Evolutionary conservation across 2,797 vertebrate genomes (phyloP).

Genomic region (Pygocentrus nattereri): DNA sequence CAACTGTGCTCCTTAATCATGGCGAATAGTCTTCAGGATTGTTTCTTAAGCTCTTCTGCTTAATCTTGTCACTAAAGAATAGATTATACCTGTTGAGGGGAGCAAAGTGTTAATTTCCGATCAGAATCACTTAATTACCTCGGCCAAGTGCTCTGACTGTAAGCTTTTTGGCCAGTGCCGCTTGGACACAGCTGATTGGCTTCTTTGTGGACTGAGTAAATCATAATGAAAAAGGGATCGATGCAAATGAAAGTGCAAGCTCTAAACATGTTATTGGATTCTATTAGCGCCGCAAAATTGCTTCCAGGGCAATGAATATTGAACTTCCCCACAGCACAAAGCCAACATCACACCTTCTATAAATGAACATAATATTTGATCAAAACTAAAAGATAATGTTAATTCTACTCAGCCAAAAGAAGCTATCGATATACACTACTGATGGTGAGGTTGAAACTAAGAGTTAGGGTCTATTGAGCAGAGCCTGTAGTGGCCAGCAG

Average conservation of each 20-base stretch:
- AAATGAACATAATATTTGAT: constrained; percentile 34
- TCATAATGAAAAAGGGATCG: constrained; percentile 59
- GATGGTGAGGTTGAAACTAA: constrained; percentile 1
- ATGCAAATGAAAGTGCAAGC: constrained; percentile 63
- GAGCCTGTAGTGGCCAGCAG: neutral
- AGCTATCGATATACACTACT: neutral
- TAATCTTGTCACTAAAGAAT: constrained; percentile 56
- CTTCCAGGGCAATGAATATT: constrained; percentile 59
- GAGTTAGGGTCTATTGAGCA: neutral
- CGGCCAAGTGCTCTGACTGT: constrained; percentile 50
- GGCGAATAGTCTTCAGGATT: constrained; percentile 22
- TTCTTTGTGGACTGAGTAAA: constrained; percentile 54
- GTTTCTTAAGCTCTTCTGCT: constrained; percentile 50
- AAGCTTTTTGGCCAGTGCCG: constrained; percentile 48
- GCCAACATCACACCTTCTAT: neutral
- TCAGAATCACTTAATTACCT: constrained; percentile 61
- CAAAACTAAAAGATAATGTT: constrained; percentile 36
- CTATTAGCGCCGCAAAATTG: constrained; percentile 63
- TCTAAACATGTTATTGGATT: constrained; percentile 64
- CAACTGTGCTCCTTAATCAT: constrained; percentile 26
- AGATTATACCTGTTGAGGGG: constrained; percentile 54
- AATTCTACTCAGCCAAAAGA: constrained; percentile 33
- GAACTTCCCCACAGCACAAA: constrained; percentile 43
- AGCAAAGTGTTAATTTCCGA: constrained; percentile 60
- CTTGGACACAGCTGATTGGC: constrained; percentile 59